These are phyloP conservation scores for Falco naumanni DNA, from an alignment of 2,797 vertebrate genomes.

Conservation along the genomic window DNA sequence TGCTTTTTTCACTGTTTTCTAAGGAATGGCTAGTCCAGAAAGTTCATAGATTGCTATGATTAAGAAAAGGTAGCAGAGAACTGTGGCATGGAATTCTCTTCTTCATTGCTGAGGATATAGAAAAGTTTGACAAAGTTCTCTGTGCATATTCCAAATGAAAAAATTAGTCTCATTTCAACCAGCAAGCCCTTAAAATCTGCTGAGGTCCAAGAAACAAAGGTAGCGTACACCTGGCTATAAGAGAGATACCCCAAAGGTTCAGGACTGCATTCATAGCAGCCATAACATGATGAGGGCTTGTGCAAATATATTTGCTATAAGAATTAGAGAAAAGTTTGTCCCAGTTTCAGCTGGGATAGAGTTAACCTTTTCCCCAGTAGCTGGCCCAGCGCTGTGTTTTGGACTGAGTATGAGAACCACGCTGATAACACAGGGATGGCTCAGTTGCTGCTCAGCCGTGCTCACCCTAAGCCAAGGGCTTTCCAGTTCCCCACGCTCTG, in stretches of 20 bases:
- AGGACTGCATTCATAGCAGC: neutral
- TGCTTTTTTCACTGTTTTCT: neutral
- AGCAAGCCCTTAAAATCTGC: neutral
- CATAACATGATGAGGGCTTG: neutral
- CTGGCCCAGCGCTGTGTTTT: too few relatives aligned
- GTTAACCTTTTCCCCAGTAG: too few relatives aligned
- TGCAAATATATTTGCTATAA: neutral
- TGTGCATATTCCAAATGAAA: neutral
- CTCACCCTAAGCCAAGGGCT: too few relatives aligned
- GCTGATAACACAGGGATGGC: too few relatives aligned
- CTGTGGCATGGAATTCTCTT: neutral
- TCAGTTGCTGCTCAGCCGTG: too few relatives aligned
- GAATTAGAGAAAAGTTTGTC: neutral
- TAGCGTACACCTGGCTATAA: neutral
- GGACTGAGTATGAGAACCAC: too few relatives aligned
- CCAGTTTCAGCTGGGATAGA: too few relatives aligned
- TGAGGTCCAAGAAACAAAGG: neutral
- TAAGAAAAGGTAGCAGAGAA: neutral
- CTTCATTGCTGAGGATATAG: neutral
- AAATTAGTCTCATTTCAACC: neutral
- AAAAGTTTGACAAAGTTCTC: neutral
- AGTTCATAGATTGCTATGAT: neutral
- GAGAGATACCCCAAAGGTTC: neutral
- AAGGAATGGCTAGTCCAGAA: neutral
- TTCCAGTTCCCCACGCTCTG: too few relatives aligned